phyloP scores from a whole-genome alignment of 2,113 vertebrate genomes.

The Leptobrachium ailaonicum region DNA sequence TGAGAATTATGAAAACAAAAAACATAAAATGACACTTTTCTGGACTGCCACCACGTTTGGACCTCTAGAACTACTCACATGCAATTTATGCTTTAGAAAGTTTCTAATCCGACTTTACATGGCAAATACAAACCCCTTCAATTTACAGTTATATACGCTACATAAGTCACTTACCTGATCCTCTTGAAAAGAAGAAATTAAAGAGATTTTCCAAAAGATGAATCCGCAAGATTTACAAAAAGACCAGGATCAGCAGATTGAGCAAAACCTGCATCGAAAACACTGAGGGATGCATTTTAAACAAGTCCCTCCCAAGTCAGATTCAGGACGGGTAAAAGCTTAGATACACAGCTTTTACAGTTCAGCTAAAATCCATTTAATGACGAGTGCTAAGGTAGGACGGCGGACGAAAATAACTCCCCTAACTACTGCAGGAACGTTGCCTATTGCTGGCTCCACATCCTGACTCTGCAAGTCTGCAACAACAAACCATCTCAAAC shows the following conservation, averaged over 20 bases:
- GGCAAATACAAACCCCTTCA: no score
- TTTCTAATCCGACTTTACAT: no score
- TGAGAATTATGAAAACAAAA: no score
- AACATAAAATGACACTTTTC: no score
- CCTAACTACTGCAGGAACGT: constrained; percentile 39
- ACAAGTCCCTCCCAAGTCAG: constrained; percentile 40
- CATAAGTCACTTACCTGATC: constrained; percentile 50
- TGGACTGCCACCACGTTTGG: no score
- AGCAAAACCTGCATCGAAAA: constrained; percentile 14
- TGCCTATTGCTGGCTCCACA: constrained; percentile 47
- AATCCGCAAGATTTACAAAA: constrained; percentile 2
- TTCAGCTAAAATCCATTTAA: constrained; percentile 27
- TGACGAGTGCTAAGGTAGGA: constrained; percentile 26
- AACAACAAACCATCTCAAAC: constrained; percentile 19
- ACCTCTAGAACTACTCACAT: no score
- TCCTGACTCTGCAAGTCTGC: constrained; percentile 64
- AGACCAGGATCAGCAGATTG: constrained; percentile 20
- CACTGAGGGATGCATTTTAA: constrained; percentile 38
- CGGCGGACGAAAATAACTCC: background rate
- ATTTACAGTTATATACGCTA: no score
- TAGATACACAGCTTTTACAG: background rate
- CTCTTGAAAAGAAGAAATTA: background rate
- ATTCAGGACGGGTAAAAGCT: constrained; percentile 38
- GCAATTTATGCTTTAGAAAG: no score
- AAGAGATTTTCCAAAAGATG: background rate